Evolutionary conservation across 2,888 invertebrate species (phyloP).

Genomic region (Calameuta filiformis): DNA sequence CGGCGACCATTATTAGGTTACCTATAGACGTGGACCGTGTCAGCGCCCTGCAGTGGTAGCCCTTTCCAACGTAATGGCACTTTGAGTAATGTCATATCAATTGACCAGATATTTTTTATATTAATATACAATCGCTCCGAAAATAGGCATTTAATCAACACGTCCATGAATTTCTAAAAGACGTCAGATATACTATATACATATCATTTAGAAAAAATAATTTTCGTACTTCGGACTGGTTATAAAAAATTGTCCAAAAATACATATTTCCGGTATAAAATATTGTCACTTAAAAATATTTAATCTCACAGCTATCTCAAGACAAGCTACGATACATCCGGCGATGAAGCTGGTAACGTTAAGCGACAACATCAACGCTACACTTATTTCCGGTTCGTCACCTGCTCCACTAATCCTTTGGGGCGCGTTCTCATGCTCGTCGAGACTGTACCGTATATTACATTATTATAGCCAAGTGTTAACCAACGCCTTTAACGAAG

Average conservation of each 20-base stretch:
- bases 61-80: no score
- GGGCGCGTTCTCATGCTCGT: constrained; percentile 2
- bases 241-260: not conserved
- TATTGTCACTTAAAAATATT: not conserved
- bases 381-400: constrained; percentile 19
- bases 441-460: constrained; percentile 37
- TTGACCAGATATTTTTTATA: no score
- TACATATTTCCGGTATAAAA: not conserved
- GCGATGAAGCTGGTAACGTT: not conserved
- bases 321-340: not conserved
- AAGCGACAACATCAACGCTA: not conserved
- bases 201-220: no score
- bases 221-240: no score
- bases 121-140: no score
- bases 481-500: constrained; percentile 51
- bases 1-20: constrained; percentile 44
- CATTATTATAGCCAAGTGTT: constrained; percentile 51
- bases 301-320: not conserved
- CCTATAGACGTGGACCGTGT: constrained; percentile 22
- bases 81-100: no score
- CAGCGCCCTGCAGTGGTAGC: not conserved
- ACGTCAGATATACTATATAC: no score
- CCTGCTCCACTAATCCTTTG: constrained; percentile 10
- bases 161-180: no score
- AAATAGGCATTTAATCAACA: no score